These are phyloP conservation scores for Pyrocephalus nanus DNA, from an alignment of 2,797 vertebrate genomes.

Conservation along the genomic window DNA sequence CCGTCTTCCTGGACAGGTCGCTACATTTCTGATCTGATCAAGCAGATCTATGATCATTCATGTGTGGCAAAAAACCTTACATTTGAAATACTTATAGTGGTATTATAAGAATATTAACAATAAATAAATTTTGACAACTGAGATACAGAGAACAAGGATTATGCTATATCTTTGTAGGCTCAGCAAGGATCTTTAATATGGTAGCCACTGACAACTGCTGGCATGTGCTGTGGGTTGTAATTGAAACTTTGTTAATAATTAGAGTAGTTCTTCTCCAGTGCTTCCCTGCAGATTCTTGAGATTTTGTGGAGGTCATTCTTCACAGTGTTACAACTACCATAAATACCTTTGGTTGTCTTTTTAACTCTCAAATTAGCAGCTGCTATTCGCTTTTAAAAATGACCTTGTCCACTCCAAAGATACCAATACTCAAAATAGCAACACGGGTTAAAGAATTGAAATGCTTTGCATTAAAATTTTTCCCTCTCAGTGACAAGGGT, in stretches of 20 bases:
- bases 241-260: slow-evolving; percentile 46
- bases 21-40: not conserved
- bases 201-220: slow-evolving; percentile 28
- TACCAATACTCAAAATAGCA: slow-evolving; percentile 19
- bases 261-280: not conserved
- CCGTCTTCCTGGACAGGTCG: not conserved
- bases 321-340: slow-evolving; percentile 19
- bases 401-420: slow-evolving; percentile 19
- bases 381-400: slow-evolving; percentile 52
- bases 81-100: not conserved
- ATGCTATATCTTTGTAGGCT: not conserved
- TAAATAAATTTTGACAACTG: not conserved
- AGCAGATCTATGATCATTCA: not conserved
- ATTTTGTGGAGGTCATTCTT: slow-evolving; percentile 38
- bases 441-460: not conserved
- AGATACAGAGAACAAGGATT: not conserved
- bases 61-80: not conserved
- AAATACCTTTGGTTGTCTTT: slow-evolving; percentile 48
- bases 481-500: not conserved
- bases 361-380: slow-evolving; percentile 52
- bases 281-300: slow-evolving; percentile 46
- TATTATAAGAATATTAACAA: not conserved
- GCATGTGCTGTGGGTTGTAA: slow-evolving; percentile 10
- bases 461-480: not conserved
- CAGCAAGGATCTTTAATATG: not conserved